These are phyloP conservation scores for Ptychodera flava DNA, from an alignment of 35 echinoderm and acorn worm genomes.

Conservation along the genomic window DNA sequence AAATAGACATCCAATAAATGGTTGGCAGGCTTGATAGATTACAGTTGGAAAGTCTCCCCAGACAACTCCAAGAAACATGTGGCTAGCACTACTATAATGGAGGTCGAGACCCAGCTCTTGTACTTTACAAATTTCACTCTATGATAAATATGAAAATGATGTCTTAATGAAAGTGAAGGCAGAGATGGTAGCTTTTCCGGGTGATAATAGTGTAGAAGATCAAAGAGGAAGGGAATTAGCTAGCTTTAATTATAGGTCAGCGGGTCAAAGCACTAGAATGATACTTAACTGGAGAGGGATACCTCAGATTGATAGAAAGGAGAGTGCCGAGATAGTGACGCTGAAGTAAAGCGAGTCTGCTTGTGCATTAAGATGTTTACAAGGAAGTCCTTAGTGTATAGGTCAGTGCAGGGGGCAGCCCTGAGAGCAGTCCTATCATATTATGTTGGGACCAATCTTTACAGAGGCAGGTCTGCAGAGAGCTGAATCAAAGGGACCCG, in stretches of 20 bases:
- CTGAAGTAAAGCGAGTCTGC: background rate
- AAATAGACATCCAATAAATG: background rate
- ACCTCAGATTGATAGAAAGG: background rate
- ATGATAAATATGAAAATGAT: constrained; percentile 2
- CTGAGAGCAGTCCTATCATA: background rate
- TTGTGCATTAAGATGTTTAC: constrained; percentile 1
- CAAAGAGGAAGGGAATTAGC: background rate
- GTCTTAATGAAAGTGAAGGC: too few species aligned
- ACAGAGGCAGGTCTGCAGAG: background rate
- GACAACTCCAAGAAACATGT: background rate
- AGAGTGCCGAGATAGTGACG: background rate
- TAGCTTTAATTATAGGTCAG: background rate
- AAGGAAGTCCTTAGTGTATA: background rate
- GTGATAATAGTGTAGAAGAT: background rate
- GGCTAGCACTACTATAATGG: background rate
- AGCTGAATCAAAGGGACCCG: background rate
- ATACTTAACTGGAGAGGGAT: background rate
- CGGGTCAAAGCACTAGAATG: background rate
- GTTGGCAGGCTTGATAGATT: background rate
- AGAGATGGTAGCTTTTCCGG: background rate
- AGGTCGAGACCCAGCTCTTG: background rate
- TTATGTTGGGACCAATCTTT: background rate
- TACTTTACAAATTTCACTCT: background rate
- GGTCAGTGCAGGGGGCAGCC: background rate
- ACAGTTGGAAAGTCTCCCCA: background rate